A percentile compares a stretch with the other conserved stretches of the same genome.
These are phyloP conservation scores for Gambusia yucatana DNA, from an alignment of 2,797 vertebrate species.

Conservation along the genomic window DNA sequence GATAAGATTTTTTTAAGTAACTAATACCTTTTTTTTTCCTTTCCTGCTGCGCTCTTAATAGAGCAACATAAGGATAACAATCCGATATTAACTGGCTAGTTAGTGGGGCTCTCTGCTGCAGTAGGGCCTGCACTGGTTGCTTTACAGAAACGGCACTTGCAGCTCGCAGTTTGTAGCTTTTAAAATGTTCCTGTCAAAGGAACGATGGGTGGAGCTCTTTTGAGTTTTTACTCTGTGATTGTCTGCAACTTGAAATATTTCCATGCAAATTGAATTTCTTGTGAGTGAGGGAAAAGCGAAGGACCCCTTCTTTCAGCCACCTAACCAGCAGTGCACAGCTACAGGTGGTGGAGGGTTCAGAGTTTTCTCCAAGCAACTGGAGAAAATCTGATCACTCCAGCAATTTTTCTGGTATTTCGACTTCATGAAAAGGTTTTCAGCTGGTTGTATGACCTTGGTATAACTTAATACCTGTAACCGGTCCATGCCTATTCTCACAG, in stretches of 20 bases:
- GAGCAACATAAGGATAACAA: background rate
- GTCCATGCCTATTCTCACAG: slow-evolving; percentile 1
- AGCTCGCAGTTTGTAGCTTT: background rate
- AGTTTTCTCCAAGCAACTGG: background rate
- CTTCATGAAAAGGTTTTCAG: background rate
- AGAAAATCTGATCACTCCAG: background rate
- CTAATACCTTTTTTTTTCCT: background rate
- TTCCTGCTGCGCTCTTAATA: background rate
- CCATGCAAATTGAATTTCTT: background rate
- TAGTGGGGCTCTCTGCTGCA: background rate
- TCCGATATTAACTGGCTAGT: background rate
- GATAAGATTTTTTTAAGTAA: background rate
- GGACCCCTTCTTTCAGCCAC: background rate
- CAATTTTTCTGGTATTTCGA: background rate
- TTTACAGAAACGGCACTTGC: background rate
- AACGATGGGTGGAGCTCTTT: background rate
- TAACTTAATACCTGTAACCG: background rate
- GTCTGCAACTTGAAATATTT: background rate
- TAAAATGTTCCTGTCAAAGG: background rate
- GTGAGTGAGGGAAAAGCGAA: background rate
- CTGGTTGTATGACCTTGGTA: background rate
- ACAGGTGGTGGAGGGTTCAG: background rate
- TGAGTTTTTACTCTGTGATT: background rate
- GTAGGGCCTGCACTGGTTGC: background rate
- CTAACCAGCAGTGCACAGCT: slow-evolving; percentile 1